These are phyloP conservation scores for Eufriesea mexicana DNA, from an alignment of 1,140 invertebrate species.

Conservation along the genomic window DNA sequence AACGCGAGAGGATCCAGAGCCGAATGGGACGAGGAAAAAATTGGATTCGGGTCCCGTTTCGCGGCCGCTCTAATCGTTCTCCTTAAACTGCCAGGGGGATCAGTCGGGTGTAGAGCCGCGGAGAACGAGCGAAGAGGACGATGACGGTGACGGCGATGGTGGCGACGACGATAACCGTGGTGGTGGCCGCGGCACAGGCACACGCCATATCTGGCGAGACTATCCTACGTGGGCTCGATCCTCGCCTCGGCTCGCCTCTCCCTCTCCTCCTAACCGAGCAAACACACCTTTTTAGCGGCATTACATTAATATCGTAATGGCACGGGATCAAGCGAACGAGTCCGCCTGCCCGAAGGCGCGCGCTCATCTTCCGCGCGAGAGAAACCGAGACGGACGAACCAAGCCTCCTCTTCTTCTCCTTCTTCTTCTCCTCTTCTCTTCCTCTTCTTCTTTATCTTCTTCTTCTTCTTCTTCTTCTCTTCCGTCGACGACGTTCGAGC, in stretches of 20 bases:
- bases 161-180: conserved; percentile 48
- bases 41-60: neutral
- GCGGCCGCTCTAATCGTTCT: conserved; percentile 20
- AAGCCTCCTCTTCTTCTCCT: conserved; percentile 28
- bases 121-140: conserved; percentile 44
- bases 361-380: neutral
- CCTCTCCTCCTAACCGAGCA: conserved; percentile 70
- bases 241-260: conserved; percentile 64
- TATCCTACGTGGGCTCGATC: conserved; percentile 75
- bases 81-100: conserved; percentile 28
- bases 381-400: neutral
- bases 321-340: conserved; percentile 63
- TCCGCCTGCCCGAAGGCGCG: conserved; percentile 47
- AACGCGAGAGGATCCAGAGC: neutral
- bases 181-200: conserved; percentile 59
- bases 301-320: conserved; percentile 78
- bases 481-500: conserved; percentile 46
- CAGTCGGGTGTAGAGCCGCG: conserved; percentile 6
- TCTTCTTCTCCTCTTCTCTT: neutral
- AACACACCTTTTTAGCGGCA: conserved; percentile 78
- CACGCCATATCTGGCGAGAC: conserved; percentile 77
- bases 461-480: conserved; percentile 29
- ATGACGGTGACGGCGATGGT: conserved; percentile 38
- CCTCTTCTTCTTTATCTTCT: neutral
- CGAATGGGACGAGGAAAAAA: neutral